Evolutionary conservation across 92 coral and sea anemone genomes (phyloP).

Genomic region (Zoanthus gigantus): DNA sequence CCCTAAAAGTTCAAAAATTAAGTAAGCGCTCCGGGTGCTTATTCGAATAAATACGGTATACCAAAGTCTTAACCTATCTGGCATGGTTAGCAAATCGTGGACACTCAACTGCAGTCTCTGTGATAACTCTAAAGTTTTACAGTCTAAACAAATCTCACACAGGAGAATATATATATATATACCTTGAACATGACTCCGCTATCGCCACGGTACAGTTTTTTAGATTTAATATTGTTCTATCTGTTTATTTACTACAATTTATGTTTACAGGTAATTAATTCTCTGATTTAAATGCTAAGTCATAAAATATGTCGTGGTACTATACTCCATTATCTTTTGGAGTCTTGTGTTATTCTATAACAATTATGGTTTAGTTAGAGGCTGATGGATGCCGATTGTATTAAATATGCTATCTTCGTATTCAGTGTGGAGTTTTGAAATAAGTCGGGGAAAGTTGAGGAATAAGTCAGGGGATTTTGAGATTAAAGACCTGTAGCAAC

Average conservation of each 20-base stretch:
- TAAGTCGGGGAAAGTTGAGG: not conserved
- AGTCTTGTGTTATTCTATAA: not conserved
- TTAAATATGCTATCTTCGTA: not conserved
- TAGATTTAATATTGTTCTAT: not conserved
- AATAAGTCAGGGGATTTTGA: not conserved
- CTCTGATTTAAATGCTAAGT: not conserved
- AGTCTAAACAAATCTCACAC: not conserved
- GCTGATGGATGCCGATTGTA: not conserved
- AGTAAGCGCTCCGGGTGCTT: not conserved
- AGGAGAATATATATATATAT: not conserved
- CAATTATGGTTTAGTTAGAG: constrained; percentile 2
- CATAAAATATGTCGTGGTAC: not conserved
- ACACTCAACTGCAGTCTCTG: not conserved
- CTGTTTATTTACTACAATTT: not conserved
- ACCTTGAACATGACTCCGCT: not conserved
- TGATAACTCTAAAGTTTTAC: not conserved
- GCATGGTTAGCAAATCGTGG: not conserved
- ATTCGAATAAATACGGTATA: not conserved
- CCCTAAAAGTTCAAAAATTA: not conserved
- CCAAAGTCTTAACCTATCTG: constrained; percentile 3
- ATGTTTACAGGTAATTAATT: not conserved
- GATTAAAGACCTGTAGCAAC: not conserved
- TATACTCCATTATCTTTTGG: not conserved
- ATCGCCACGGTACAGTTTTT: not conserved
- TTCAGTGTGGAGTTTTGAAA: not conserved